These are phyloP conservation scores for Drosophila mayaguana DNA, from an alignment of 2,888 invertebrate species.

Conservation along the genomic window DNA sequence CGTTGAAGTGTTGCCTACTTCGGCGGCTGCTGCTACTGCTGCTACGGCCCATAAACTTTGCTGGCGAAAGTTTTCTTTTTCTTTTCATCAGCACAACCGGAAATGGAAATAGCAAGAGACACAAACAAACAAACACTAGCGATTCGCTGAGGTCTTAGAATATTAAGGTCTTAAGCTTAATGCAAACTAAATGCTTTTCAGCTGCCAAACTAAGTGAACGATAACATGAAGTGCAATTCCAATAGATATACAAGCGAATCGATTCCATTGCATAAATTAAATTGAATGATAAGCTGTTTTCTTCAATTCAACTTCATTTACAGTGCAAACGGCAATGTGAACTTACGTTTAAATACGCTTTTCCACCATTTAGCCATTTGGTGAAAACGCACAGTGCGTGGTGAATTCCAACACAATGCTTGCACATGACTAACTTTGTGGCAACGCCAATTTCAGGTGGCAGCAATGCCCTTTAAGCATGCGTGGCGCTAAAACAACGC, in stretches of 20 bases:
- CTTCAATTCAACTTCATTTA: background rate
- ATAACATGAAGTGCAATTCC: no score
- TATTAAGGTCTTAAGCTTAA: constrained; percentile 25
- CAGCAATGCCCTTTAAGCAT: constrained; percentile 5
- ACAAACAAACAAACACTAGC: constrained; percentile 19
- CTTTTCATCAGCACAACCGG: constrained; percentile 37
- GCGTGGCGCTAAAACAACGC: constrained; percentile 3
- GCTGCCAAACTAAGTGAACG: constrained; percentile 6
- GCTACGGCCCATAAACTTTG: constrained; percentile 55
- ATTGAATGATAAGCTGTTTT: background rate
- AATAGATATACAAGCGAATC: no score
- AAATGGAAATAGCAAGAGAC: constrained; percentile 54
- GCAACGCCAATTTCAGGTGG: background rate
- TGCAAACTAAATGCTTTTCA: constrained; percentile 11
- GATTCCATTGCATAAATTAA: background rate
- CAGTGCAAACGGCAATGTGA: background rate
- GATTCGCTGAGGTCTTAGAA: constrained; percentile 20
- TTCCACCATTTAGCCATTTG: background rate
- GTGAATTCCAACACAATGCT: background rate
- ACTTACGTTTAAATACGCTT: background rate
- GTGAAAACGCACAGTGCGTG: background rate
- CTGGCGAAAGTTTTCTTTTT: constrained; percentile 50
- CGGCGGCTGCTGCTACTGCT: background rate
- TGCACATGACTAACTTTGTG: background rate
- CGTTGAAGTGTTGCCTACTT: constrained; percentile 26